phyloP scores from a whole-genome alignment of 2,888 invertebrate genomes.

The Ceramica pisi region DNA sequence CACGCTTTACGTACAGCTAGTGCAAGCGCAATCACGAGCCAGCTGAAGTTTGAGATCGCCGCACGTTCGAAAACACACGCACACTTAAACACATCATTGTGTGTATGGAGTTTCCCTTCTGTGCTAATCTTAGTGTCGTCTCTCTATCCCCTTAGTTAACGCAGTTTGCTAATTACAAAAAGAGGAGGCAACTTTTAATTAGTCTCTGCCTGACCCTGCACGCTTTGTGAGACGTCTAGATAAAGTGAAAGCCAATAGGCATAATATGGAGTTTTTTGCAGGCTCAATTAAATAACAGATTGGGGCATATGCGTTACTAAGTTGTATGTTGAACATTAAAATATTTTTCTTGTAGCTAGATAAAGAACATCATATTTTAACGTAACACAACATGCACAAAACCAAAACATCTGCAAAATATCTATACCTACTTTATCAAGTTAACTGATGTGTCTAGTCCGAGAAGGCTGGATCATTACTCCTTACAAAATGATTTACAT shows the following conservation, averaged over 20 bases:
- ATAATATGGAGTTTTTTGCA: not conserved
- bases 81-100: too few species aligned
- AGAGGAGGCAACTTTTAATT: slow-evolving; percentile 30
- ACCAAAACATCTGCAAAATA: not conserved
- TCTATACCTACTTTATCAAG: not conserved
- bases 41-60: not conserved
- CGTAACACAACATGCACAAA: too few species aligned
- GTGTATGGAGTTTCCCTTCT: not conserved
- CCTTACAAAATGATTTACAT: slow-evolving; percentile 28
- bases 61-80: too few species aligned
- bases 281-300: not conserved
- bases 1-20: not conserved
- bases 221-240: slow-evolving; percentile 3
- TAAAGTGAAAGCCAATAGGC: not conserved
- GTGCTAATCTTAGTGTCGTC: not conserved
- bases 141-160: not conserved
- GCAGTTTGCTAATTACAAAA: slow-evolving; percentile 22
- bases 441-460: not conserved
- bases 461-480: not conserved
- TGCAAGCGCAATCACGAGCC: not conserved
- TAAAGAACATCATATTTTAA: too few species aligned
- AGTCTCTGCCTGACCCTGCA: slow-evolving; percentile 1
- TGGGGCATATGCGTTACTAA: not conserved
- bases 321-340: too few species aligned
- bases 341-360: too few species aligned